Percentiles rank a stretch among this genome's conserved stretches.
These are phyloP conservation scores for Berghia stephanieae DNA, from an alignment of 1,140 invertebrate genomes.

Conservation along the genomic window DNA sequence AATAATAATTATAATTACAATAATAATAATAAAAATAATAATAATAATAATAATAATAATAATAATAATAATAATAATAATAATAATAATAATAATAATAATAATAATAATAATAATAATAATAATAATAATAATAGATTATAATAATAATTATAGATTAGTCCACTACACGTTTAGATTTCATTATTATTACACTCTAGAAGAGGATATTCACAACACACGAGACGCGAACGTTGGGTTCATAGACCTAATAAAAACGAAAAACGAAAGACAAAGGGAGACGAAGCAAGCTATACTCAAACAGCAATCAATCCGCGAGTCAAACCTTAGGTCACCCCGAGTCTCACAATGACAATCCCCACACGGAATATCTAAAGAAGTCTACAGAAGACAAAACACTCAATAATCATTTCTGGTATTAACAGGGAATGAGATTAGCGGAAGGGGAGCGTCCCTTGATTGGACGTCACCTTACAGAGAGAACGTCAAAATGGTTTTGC, in stretches of 20 bases:
- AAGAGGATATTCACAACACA: not conserved
- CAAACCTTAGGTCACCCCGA: no score
- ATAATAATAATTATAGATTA: not conserved
- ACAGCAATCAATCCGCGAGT: not conserved
- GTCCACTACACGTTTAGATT: no score
- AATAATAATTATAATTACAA: not conserved
- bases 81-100: conserved; percentile 33
- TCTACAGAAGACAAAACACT: no score
- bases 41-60: conserved; percentile 33
- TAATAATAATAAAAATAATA: conserved; percentile 22
- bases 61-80: conserved; percentile 32
- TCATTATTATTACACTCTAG: no score
- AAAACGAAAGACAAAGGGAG: not conserved
- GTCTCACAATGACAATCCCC: no score
- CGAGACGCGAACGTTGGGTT: not conserved
- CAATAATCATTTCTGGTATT: no score
- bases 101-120: conserved; percentile 22
- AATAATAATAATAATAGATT: not conserved
- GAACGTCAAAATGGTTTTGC: no score
- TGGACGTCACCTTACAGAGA: no score
- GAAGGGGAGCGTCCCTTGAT: no score
- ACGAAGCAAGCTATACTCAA: not conserved
- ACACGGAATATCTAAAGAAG: no score
- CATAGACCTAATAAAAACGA: not conserved
- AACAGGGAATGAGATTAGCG: no score